Conservation (phyloP, 2,888 invertebrate species). For the Cantharis nigra region DNA sequence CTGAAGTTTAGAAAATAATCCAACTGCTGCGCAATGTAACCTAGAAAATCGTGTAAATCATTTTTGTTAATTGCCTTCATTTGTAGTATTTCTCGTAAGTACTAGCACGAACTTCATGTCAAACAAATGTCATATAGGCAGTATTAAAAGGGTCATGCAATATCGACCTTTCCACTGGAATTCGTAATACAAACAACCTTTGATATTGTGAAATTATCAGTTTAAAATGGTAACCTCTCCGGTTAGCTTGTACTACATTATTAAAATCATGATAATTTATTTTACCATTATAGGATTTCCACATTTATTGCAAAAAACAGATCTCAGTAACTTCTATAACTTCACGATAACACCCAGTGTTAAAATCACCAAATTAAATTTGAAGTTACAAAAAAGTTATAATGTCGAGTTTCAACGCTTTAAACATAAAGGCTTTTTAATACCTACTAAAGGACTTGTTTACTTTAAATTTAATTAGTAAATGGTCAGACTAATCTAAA, state of each 20-base stretch:
- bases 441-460: neutral
- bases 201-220: neutral
- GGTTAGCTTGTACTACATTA: too few species aligned
- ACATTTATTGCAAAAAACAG: neutral
- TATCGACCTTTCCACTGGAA: conserved; percentile 21
- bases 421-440: neutral
- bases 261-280: too few species aligned
- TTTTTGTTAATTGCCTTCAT: conserved; percentile 28
- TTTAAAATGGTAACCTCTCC: neutral
- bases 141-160: conserved; percentile 28
- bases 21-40: conserved; percentile 16
- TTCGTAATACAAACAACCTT: conserved; percentile 24
- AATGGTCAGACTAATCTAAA: neutral
- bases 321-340: neutral
- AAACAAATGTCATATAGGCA: conserved; percentile 6
- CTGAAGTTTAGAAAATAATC: neutral
- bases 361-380: neutral
- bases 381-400: neutral
- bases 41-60: neutral
- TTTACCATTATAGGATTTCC: too few species aligned
- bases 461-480: neutral
- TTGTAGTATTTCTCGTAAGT: conserved; percentile 29
- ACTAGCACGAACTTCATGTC: conserved; percentile 17
- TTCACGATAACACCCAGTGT: neutral
- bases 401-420: neutral